Conservation (phyloP, 2,113 vertebrate species). For the Brienomyrus longianalis region DNA sequence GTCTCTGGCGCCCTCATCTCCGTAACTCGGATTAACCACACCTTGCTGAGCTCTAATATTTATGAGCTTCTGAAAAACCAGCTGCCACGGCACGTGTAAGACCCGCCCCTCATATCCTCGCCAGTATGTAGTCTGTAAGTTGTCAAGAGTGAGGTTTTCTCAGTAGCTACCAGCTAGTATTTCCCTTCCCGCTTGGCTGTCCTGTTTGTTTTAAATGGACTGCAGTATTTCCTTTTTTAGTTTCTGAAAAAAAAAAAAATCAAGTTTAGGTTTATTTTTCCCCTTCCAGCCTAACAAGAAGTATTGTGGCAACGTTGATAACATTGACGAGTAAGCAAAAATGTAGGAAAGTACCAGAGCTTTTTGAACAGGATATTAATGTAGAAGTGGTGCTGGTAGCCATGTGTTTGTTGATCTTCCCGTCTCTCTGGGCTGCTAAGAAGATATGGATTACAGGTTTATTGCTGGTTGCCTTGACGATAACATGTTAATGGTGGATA, state of each 20-base stretch:
- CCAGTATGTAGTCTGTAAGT: neutral
- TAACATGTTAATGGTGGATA: neutral
- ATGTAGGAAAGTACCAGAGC: neutral
- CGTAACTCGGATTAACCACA: neutral
- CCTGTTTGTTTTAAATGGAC: neutral
- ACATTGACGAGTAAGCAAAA: neutral
- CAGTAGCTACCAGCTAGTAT: neutral
- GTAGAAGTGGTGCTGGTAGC: neutral
- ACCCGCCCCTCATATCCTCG: neutral
- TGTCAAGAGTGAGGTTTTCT: neutral
- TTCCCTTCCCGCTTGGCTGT: neutral
- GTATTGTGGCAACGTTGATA: neutral
- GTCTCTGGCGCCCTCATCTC: neutral
- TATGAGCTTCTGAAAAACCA: neutral
- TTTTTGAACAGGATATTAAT: neutral
- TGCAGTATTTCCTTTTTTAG: neutral
- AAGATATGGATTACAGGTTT: slow-evolving; percentile 4
- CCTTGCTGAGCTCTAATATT: neutral
- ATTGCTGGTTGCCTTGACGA: neutral
- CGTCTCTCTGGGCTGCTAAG: neutral
- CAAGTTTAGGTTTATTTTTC: neutral
- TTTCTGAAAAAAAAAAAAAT: neutral
- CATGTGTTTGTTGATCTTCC: neutral
- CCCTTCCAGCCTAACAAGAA: neutral
- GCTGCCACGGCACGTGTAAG: neutral